Base-by-base conservation (phyloP, 2,888 invertebrate genomes). In the Emmelina monodactyla region DNA sequence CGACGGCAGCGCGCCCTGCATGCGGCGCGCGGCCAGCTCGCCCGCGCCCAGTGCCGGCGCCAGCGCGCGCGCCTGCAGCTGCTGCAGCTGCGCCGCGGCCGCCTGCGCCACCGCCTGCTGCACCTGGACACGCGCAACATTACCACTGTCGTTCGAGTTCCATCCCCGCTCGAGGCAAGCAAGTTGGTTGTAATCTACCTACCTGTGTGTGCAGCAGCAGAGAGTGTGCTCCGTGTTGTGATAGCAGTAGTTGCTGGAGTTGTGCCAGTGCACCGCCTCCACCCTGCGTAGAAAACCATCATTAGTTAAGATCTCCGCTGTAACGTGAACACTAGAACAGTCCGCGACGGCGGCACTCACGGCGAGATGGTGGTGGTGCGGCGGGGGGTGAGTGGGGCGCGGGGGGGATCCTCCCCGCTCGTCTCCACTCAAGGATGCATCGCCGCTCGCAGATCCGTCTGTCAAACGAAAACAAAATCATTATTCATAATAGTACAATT, bases 101-200 rank as follows among this genome's bases (percentile, higher is more conserved):
- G 91, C 91, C 66, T 92, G 92, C 25, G 91, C 91, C 55, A 92
- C 87, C 3, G 89, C 89, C 61, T 92, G 92, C 63, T 89, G 89
- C 40, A 89, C 88, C 88, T 89, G 65, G 16, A 45, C 16, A 16
- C 19, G n/a, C n/a, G n/a, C n/a, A n/a, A n/a, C n/a, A n/a, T n/a
- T n/a, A n/a, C n/a, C n/a, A n/a, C n/a, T n/a, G n/a, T n/a, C n/a
- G n/a, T n/a, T n/a, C n/a, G n/a, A n/a, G n/a, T n/a, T n/a, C n/a
- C n/a, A n/a, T n/a, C n/a, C n/a, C n/a, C n/a, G n/a, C n/a, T n/a
- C n/a, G n/a, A n/a, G n/a, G n/a, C n/a, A n/a, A n/a, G n/a, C n/a
- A n/a, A n/a, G n/a, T n/a, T n/a, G n/a, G n/a, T n/a, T n/a, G n/a
- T n/a, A 10, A 16, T 3, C 13, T 7, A 33, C 39, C 22, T 32